Conservation (phyloP, 2,797 vertebrate species). For the Pantherophis vulpinus region DNA sequence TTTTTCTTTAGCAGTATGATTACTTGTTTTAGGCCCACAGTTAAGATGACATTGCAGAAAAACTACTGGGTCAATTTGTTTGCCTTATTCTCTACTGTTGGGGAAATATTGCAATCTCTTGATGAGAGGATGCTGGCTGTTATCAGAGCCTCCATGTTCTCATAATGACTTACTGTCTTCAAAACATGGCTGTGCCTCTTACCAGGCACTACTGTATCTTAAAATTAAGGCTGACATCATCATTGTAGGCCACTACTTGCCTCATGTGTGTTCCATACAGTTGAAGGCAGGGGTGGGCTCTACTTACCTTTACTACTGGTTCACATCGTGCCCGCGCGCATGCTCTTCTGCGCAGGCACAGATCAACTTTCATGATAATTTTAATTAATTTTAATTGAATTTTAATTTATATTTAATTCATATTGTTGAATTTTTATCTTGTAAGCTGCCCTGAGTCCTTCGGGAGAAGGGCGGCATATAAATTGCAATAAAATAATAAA, state of each 20-base stretch:
- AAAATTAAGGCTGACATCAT: background rate
- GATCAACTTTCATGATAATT: no score
- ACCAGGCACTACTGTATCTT: background rate
- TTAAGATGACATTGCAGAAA: slow-evolving; percentile 65
- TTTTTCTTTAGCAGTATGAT: slow-evolving; percentile 84
- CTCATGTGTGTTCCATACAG: background rate
- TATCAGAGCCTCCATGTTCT: background rate
- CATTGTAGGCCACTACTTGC: background rate
- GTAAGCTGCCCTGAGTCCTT: no score
- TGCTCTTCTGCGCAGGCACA: no score
- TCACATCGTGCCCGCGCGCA: no score
- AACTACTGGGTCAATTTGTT: slow-evolving; percentile 47
- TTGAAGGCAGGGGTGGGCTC: background rate
- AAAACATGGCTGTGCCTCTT: background rate
- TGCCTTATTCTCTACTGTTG: background rate
- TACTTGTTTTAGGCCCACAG: slow-evolving; percentile 80
- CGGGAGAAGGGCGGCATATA: no score
- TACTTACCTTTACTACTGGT: no score
- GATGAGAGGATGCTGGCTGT: background rate
- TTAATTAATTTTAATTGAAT: no score
- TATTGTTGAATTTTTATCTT: no score
- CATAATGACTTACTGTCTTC: background rate
- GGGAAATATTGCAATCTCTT: background rate
- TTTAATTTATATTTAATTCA: no score
- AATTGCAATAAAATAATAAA: no score